Conservation (phyloP, 2,797 vertebrate genomes). For the Amniataba percoides region DNA sequence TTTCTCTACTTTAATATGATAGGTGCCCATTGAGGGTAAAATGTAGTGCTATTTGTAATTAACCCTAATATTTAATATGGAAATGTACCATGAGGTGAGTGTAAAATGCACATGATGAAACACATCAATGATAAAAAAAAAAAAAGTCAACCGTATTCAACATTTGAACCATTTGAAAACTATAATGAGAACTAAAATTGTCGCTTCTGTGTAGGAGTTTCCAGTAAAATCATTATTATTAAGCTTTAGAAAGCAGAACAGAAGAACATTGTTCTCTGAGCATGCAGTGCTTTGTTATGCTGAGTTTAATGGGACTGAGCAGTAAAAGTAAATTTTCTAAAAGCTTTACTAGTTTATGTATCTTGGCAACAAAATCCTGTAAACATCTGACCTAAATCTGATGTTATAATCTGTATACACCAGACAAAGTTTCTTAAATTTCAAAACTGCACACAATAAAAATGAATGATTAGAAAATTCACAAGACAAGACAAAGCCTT, state of each 20-base stretch:
- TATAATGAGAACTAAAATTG: background rate
- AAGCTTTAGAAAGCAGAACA: background rate
- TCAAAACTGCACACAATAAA: background rate
- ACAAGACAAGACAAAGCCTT: background rate
- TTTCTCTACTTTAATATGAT: background rate
- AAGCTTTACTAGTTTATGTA: conserved; percentile 3
- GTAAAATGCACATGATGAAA: background rate
- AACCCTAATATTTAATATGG: background rate
- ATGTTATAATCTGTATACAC: too few species aligned
- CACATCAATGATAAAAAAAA: background rate
- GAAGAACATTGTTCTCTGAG: background rate
- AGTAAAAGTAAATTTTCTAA: background rate
- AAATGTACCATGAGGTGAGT: background rate
- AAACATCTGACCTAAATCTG: background rate
- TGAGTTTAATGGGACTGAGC: background rate
- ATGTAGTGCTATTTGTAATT: background rate
- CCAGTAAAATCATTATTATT: background rate
- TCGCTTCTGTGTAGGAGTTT: background rate
- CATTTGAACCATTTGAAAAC: background rate
- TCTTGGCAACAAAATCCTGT: background rate
- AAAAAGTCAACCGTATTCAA: background rate
- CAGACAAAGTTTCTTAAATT: background rate
- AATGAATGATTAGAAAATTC: background rate
- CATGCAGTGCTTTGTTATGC: background rate
- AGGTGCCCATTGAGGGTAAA: background rate